Evolutionary conservation across 2,888 invertebrate genomes (phyloP), one percentile per base, ranked within the genome.

Genomic region (Gonocerus acuteangulatus): DNA sequence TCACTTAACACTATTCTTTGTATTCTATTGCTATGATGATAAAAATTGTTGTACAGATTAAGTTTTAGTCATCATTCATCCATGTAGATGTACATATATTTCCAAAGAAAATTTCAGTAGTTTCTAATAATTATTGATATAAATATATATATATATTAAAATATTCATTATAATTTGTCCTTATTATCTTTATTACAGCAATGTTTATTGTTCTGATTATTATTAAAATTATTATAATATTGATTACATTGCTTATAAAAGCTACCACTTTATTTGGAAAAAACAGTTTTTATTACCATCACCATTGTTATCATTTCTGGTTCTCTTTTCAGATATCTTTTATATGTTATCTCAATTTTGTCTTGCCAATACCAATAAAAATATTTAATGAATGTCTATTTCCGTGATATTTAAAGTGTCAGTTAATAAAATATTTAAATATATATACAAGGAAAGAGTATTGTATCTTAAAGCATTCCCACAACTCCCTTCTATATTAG

Each of bases 311-410:
- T 61, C 27, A 60, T 60, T 51, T 45, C 16, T 61, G 18, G 32
- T 60, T 32, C 15, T 61, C 48, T 16, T 65, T 63, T 63, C 48
- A 64, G 64, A 48, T 64, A 62, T 62, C 62, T 65, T 65, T 61
- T 62, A 60, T 60, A 62, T 64, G 57, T 62, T 62, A 60, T 60
- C 60, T 57, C 52, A 60, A 62, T 61, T 62, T 64, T 64, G 62
- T 64, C 63, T 65, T 65, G 63, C 65, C 65, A 64, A 65, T 65
- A 65, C 52, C 64, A 62, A 62, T 65, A 62, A 49, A 65, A 64
- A 49, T 63, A 65, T 65, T 65, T 65, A 63, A 62, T 65, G 60
- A 65, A 65, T 64, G 65, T 65, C 60, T 64, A 64, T 61, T 62
- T 65, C 63, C 57, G 63, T 65, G 61, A 65, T 65, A 63, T 60